These are phyloP conservation scores for Trichopoda pennipes DNA, from an alignment of 2,888 invertebrate genomes.

Conservation along the genomic window DNA sequence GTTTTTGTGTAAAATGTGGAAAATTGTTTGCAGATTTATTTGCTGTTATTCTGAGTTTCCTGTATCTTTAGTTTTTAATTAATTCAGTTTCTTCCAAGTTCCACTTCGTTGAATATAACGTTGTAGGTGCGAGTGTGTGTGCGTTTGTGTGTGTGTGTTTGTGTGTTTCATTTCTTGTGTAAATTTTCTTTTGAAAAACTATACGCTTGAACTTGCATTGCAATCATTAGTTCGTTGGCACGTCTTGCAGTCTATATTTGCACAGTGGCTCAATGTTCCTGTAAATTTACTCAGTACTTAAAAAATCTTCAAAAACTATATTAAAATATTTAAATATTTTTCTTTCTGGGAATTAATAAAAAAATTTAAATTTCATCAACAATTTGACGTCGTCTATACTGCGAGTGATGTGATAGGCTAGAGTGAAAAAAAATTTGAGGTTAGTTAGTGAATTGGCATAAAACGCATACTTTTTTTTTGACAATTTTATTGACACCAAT, in stretches of 20 bases:
- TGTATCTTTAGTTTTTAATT: constrained; percentile 51
- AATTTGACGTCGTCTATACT: too few species aligned
- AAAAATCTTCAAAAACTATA: too few species aligned
- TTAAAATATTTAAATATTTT: too few species aligned
- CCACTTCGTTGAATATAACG: constrained; percentile 54
- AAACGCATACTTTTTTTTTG: too few species aligned
- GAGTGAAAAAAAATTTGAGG: too few species aligned
- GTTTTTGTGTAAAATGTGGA: constrained; percentile 31
- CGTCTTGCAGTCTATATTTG: constrained; percentile 17
- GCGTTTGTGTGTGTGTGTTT: not conserved
- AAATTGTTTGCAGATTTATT: constrained; percentile 54
- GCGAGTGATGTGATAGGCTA: too few species aligned
- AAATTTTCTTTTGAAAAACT: constrained; percentile 54
- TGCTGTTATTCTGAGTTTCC: constrained; percentile 40
- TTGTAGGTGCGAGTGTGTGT: constrained; percentile 12
- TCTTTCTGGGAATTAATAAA: too few species aligned
- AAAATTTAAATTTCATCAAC: too few species aligned
- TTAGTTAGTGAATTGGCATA: too few species aligned
- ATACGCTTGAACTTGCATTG: constrained; percentile 60
- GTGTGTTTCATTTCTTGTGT: constrained; percentile 13
- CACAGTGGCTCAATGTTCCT: constrained; percentile 6
- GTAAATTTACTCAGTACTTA: not conserved
- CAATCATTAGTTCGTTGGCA: constrained; percentile 12
- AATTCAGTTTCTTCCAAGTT: constrained; percentile 54
- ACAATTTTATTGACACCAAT: too few species aligned